Conservation (phyloP, 1,140 invertebrate genomes). For the Drosophila mayri region DNA sequence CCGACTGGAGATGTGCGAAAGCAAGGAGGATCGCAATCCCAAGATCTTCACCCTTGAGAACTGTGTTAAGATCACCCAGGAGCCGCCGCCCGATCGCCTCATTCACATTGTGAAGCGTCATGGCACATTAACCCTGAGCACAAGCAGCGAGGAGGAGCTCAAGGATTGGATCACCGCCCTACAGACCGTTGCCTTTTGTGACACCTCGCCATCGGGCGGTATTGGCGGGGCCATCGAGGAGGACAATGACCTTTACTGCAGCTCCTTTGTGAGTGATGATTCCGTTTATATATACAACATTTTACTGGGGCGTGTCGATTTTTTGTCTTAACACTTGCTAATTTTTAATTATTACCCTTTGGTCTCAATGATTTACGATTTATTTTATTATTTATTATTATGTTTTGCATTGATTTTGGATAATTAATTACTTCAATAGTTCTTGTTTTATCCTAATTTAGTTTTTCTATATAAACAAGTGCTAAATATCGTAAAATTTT, state of each 20-base stretch:
- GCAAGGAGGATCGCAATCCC: slow-evolving; percentile 88
- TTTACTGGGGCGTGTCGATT: slow-evolving; percentile 11
- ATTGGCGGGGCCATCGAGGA: slow-evolving; percentile 88
- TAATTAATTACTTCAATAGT: neutral
- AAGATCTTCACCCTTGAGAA: slow-evolving; percentile 93
- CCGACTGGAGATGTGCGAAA: slow-evolving; percentile 93
- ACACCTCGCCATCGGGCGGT: slow-evolving; percentile 83
- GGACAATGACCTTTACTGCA: slow-evolving; percentile 94
- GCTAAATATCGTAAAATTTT: too few species aligned
- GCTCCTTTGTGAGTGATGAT: slow-evolving; percentile 86
- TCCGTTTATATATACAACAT: neutral
- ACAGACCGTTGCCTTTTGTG: slow-evolving; percentile 93
- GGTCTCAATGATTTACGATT: neutral
- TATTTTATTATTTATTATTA: neutral
- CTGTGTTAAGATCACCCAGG: slow-evolving; percentile 93
- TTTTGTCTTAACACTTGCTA: neutral
- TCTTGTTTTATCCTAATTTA: neutral
- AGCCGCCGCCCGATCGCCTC: slow-evolving; percentile 87
- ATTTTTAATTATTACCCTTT: neutral
- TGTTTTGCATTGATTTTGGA: neutral
- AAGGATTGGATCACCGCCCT: slow-evolving; percentile 91
- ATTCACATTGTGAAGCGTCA: slow-evolving; percentile 91
- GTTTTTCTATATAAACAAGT: neutral
- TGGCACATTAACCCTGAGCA: slow-evolving; percentile 89
- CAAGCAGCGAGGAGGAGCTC: slow-evolving; percentile 90